Base-by-base conservation (phyloP, 1,140 invertebrate genomes). In the Zaprionus camerounensis region DNA sequence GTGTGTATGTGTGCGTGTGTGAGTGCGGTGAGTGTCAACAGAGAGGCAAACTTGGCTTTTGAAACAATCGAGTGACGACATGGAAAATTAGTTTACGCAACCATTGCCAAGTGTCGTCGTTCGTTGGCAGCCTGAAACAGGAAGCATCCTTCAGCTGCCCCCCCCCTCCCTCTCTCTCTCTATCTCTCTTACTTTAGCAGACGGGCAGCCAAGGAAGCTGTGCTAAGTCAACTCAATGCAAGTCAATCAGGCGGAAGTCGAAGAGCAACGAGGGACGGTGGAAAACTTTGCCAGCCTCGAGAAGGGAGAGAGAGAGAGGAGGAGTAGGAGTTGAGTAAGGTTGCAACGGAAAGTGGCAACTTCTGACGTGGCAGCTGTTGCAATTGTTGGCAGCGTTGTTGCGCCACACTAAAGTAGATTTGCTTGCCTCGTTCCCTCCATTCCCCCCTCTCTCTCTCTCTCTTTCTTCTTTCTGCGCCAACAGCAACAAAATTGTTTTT, bases 31-130 rank as follows among this genome's bases (percentile, higher is more conserved):
- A 78, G 57, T 81, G 82, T 76, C 83, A 82, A 86, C 72, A 77
- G 61, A 74, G 56, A 65, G 57, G 63, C 57, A 73, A 76, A 75
- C 61, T 81, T 90, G 81, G 85, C 85, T 88, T 90, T 90, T 85
- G 84, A 90, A 90, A 90, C 85, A 90, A 91, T 90, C 86, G 80
- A 90, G 81, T 90, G 85, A 85, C 85, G 85, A 90, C 85, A 90
- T 73, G 85, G 85, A 90, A 90, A 90, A 90, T 88, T 90, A 90
- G 85, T 90, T 90, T 90, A 90, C 85, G 85, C 79, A 90, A 73
- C 79, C 76, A 84, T 62, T 88, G 81, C 78, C 85, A 88, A 86
- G 82, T 76, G 70, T 46, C 68, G 51, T 38, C 20, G 67, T 67
- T 46, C 73, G 36, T 38, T 38, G 67, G 12, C 58, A 59, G 61